Conservation (phyloP, 2,113 vertebrate genomes). For the Zonotrichia leucophrys region DNA sequence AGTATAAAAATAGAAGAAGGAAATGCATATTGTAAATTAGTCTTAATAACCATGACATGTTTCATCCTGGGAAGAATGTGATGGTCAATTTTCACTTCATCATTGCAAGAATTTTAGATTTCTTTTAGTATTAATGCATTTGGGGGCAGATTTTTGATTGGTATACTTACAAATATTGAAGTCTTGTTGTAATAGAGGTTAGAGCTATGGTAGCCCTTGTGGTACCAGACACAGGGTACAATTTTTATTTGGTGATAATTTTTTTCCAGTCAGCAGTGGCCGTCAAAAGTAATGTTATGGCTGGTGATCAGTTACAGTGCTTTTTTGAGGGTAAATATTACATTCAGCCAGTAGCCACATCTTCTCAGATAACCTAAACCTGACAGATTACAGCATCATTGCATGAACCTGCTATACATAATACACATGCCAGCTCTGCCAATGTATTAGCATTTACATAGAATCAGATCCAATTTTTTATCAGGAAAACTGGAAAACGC, state of each 20-base stretch:
- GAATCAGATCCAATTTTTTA: not conserved
- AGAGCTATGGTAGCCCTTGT: not conserved
- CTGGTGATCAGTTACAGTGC: not conserved
- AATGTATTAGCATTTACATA: not conserved
- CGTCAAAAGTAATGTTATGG: not conserved
- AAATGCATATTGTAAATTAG: slow-evolving; percentile 7
- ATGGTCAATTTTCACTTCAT: not conserved
- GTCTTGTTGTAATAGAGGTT: not conserved
- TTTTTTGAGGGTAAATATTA: not conserved
- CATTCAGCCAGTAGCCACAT: not conserved
- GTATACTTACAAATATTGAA: not conserved
- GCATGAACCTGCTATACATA: not conserved
- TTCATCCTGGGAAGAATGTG: not conserved
- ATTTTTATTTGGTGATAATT: not conserved
- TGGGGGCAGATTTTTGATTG: not conserved
- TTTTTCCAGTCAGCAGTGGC: not conserved
- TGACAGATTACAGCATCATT: not conserved
- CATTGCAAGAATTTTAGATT: not conserved
- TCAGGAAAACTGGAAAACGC: not conserved
- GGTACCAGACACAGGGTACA: not conserved
- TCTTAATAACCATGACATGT: not conserved
- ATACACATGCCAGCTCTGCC: not conserved
- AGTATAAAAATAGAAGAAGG: slow-evolving; percentile 14
- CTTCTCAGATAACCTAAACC: not conserved
- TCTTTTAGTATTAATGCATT: not conserved